A percentile compares a stretch with the other conserved stretches of the same genome.
Evolutionary conservation across 1,140 invertebrate species (phyloP).

Genomic region (Sinonovacula constricta): DNA sequence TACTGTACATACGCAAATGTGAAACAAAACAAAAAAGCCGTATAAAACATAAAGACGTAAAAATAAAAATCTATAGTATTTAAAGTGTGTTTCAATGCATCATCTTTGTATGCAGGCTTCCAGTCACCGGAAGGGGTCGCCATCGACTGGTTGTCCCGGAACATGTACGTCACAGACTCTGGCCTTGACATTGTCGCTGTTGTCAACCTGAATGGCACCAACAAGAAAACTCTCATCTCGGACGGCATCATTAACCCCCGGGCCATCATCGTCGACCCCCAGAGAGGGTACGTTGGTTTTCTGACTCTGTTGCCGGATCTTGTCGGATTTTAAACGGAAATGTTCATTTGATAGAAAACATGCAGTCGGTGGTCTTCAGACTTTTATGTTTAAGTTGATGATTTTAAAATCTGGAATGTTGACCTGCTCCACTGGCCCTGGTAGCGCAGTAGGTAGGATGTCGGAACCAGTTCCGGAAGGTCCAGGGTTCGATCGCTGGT

Average conservation of each 20-base stretch:
- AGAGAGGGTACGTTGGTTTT: slow-evolving; percentile 84
- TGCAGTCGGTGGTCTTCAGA: too few relatives aligned
- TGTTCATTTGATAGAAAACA: too few relatives aligned
- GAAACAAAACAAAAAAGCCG: too few relatives aligned
- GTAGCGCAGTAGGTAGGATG: too few relatives aligned
- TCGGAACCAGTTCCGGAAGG: background rate
- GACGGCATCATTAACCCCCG: slow-evolving; percentile 92
- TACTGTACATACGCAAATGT: too few relatives aligned
- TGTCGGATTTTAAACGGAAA: too few relatives aligned
- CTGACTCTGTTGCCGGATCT: background rate
- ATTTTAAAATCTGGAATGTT: too few relatives aligned
- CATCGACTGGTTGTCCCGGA: slow-evolving; percentile 94
- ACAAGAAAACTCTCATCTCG: slow-evolving; percentile 86
- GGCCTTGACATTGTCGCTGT: slow-evolving; percentile 93
- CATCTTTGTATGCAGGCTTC: slow-evolving; percentile 84
- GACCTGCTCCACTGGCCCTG: too few relatives aligned
- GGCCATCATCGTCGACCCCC: slow-evolving; percentile 95
- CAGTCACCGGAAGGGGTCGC: slow-evolving; percentile 93
- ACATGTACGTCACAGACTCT: slow-evolving; percentile 98
- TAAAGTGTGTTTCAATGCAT: too few relatives aligned
- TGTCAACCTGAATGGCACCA: slow-evolving; percentile 88
- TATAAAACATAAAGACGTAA: too few relatives aligned
- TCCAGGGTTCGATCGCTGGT: background rate
- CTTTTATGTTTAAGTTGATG: too few relatives aligned
- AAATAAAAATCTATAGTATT: too few relatives aligned